Conservation (phyloP, 2,797 vertebrate genomes). For the Acanthurus tractus region DNA sequence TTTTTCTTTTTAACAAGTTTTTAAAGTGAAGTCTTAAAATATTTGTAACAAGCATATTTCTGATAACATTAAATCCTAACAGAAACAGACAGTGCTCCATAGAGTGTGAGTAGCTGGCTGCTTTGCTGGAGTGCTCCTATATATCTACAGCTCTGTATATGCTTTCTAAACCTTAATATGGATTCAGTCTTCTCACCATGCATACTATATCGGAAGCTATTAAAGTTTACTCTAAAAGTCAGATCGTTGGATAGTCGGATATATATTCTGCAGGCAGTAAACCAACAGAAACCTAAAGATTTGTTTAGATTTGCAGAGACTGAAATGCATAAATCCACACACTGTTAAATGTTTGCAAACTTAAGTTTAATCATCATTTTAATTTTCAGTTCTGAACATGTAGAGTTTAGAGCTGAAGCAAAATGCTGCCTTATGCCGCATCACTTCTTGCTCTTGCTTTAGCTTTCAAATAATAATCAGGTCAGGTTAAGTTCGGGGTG, state of each 20-base stretch:
- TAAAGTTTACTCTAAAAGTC: conserved; percentile 8
- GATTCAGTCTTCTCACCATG: not conserved
- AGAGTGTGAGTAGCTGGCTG: not conserved
- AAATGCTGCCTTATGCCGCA: conserved; percentile 7
- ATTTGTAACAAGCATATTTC: not conserved
- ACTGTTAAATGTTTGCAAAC: not conserved
- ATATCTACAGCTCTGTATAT: not conserved
- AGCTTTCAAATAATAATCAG: no score
- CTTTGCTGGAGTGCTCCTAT: not conserved
- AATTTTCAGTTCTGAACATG: conserved; percentile 4
- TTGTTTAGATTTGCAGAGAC: not conserved
- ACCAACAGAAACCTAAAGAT: conserved; percentile 1
- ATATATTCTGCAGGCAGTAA: not conserved
- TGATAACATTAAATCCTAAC: not conserved
- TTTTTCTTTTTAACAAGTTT: conserved; percentile 13
- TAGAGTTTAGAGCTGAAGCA: not conserved
- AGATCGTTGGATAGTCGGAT: not conserved
- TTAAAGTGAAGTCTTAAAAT: not conserved
- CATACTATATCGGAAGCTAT: not conserved
- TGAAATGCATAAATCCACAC: not conserved
- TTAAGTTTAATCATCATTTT: not conserved
- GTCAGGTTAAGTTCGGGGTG: no score
- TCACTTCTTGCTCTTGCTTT: not conserved
- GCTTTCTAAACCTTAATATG: not conserved
- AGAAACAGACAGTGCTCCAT: not conserved